Percentiles rank a stretch among this genome's conserved stretches.
These are phyloP conservation scores for Nemurella pictetii DNA, from an alignment of 2,888 invertebrate species.

Conservation along the genomic window DNA sequence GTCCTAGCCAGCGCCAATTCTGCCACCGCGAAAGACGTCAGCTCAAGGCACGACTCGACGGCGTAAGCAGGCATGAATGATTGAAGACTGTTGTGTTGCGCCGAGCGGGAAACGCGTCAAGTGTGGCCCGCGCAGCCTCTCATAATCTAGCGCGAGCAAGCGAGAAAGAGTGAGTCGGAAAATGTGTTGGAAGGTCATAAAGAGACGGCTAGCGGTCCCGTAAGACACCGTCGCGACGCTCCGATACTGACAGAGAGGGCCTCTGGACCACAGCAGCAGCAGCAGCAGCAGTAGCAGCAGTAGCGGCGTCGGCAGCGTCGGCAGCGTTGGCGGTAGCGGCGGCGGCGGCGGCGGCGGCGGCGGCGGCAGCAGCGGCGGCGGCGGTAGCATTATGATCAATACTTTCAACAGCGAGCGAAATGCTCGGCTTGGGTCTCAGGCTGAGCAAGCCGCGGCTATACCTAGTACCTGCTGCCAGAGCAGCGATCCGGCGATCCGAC, in stretches of 20 bases:
- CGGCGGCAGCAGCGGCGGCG: not conserved
- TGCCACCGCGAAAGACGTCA: not conserved
- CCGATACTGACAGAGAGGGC: not conserved
- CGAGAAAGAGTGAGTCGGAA: slow-evolving; percentile 22
- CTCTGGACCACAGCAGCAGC: slow-evolving; percentile 4
- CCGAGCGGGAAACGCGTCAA: not conserved
- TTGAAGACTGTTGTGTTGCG: not conserved
- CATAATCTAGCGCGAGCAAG: slow-evolving; percentile 1
- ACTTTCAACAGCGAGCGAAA: slow-evolving; percentile 28
- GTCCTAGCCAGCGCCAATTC: no score
- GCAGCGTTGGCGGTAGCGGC: not conserved
- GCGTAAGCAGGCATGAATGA: not conserved
- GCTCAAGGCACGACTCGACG: not conserved
- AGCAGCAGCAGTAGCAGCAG: not conserved
- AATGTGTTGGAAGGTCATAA: slow-evolving; percentile 32
- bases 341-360: not conserved
- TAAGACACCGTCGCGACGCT: not conserved
- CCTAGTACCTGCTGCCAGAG: slow-evolving; percentile 21
- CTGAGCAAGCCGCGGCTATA: slow-evolving; percentile 9
- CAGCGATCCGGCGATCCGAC: slow-evolving; percentile 24
- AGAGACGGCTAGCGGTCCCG: slow-evolving; percentile 12
- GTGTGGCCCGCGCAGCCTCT: not conserved
- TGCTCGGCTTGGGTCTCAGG: slow-evolving; percentile 17
- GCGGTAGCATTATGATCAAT: slow-evolving; percentile 15
- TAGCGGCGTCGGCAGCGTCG: not conserved